Base-by-base conservation (phyloP, 2,113 vertebrate genomes). In the Motacilla tschutschensis region DNA sequence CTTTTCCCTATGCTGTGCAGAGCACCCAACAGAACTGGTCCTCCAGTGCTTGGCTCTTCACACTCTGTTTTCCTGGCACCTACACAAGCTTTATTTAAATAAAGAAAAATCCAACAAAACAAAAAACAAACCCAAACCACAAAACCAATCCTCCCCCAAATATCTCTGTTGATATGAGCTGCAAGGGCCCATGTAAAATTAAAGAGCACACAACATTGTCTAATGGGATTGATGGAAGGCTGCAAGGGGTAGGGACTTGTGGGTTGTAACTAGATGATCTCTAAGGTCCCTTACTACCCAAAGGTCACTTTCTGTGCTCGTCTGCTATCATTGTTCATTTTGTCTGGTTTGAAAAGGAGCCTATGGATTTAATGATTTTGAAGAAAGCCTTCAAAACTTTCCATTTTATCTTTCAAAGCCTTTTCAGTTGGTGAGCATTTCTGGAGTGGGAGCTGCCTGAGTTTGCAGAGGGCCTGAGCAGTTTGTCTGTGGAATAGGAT, bases 271-370 rank as follows among this genome's bases (percentile, higher is more conserved):
- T 14, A 15, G 22, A 33, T 72, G 44, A 31, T 35, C 11, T 38
- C 51, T 58, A 40, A 72, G 7, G 16, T 72, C 17, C 16, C 16
- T 79, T 53, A 9, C 11, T 46, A 58, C 4, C 24, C 59, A 46
- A 40, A 58, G 13, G 21, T 50, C 0, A 0, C 8, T 69, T 64
- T 46, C 62, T 78, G 0, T 51, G 33, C n/a, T 59, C 5, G 58
- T 79, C n/a, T 50, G 1, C 21, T 70, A 0, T 65, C 12, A 18
- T n/a, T 2, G 4, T 41, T 85, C 12, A 15, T 80, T 57, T 67
- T 79, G 11, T 79, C 43, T 50, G 7, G 3, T 73, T 74, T 70
- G 31, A 62, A 47, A 12, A 12, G 10, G 5, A 35, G 4, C 9
- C 25, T 74, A 4, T 65, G 54, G 24, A 51, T 62, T 47, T 65